Conservation (phyloP, 1,140 invertebrate species). For the Drosophila biarmipes region DNA sequence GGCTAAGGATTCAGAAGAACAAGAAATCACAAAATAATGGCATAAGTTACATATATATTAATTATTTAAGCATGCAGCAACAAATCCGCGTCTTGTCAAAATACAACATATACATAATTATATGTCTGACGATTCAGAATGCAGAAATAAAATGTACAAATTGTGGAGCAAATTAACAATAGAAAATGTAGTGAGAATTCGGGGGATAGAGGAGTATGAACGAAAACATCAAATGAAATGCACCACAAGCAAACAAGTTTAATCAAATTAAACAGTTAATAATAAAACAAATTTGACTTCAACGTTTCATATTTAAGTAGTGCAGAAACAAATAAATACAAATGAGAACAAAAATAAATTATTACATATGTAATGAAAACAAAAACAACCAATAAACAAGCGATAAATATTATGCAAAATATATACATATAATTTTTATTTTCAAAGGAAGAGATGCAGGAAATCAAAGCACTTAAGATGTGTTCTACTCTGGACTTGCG, state of each 20-base stretch:
- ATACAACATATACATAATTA: conserved; percentile 51
- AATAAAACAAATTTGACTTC: conserved; percentile 73
- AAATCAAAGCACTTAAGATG: not conserved
- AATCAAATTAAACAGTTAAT: conserved; percentile 78
- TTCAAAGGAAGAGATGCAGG: not conserved
- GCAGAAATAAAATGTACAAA: conserved; percentile 81
- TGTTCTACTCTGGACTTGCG: too few species aligned
- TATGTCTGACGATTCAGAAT: conserved; percentile 54
- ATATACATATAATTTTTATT: conserved; percentile 35
- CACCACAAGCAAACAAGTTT: conserved; percentile 68
- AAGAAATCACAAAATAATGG: conserved; percentile 57
- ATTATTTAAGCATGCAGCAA: conserved; percentile 54
- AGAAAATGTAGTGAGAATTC: conserved; percentile 53
- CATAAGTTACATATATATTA: conserved; percentile 61
- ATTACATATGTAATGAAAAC: conserved; percentile 76
- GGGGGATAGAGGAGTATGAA: conserved; percentile 5
- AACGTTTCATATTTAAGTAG: conserved; percentile 83
- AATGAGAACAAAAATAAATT: conserved; percentile 49
- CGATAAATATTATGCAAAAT: conserved; percentile 80
- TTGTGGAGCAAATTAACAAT: conserved; percentile 71
- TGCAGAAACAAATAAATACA: conserved; percentile 73
- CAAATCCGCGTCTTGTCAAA: conserved; percentile 82
- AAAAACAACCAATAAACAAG: conserved; percentile 62
- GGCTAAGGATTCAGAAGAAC: conserved; percentile 48
- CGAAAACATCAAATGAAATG: conserved; percentile 38